Conservation (phyloP, 92 coral and sea anemone species). For the Siderastrea radians region DNA sequence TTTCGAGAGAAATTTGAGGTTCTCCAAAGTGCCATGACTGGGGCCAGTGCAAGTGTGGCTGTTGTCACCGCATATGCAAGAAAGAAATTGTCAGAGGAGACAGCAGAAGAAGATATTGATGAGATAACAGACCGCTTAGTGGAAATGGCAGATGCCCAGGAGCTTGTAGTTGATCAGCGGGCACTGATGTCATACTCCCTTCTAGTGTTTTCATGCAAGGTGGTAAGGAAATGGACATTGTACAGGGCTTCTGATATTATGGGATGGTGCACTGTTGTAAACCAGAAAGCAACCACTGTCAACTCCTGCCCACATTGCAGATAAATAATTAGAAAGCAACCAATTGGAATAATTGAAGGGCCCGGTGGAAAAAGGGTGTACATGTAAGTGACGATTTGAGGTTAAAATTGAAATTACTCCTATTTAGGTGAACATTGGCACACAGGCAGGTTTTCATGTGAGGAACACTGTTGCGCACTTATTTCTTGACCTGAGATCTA, state of each 20-base stretch:
- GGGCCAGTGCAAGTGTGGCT: slow-evolving; percentile 31
- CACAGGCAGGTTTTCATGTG: no score
- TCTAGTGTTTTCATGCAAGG: slow-evolving; percentile 23
- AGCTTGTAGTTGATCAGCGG: slow-evolving; percentile 28
- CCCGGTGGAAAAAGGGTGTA: no score
- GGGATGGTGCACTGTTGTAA: neutral
- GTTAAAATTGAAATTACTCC: no score
- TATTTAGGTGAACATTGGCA: no score
- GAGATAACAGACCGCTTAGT: slow-evolving; percentile 27
- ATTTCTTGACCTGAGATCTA: no score
- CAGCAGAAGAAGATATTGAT: slow-evolving; percentile 20
- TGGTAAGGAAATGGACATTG: slow-evolving; percentile 16
- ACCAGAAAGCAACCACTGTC: neutral
- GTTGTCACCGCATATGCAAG: slow-evolving; percentile 22
- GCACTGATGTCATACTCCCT: slow-evolving; percentile 38
- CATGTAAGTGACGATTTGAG: no score
- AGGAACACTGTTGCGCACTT: no score
- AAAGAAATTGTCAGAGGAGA: slow-evolving; percentile 16
- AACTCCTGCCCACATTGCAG: no score
- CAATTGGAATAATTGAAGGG: no score
- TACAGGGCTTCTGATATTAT: no score
- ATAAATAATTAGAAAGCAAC: no score
- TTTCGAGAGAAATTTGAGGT: slow-evolving; percentile 1
- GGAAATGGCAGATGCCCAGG: slow-evolving; percentile 32
- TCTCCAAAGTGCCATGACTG: slow-evolving; percentile 27